Conservation (phyloP, 1,140 invertebrate species). For the Dermatophagoides farinae region DNA sequence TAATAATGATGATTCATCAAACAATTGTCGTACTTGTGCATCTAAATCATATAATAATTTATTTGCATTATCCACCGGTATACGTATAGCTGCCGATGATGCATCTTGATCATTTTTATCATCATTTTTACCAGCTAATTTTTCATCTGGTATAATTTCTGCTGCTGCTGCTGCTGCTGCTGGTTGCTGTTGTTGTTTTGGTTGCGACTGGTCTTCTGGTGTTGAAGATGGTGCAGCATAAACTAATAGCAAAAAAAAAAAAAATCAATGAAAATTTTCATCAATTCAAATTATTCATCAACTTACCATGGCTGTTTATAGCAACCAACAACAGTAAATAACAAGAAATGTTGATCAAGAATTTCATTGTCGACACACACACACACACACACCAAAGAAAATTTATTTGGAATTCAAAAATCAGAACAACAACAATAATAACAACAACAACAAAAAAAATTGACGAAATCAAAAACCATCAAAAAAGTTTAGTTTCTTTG, state of each 20-base stretch:
- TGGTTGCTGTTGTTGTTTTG: background rate
- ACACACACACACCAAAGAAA: too few relatives aligned
- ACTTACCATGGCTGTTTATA: too few relatives aligned
- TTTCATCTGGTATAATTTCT: background rate
- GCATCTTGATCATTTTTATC: background rate
- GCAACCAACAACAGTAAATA: too few relatives aligned
- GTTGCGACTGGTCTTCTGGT: background rate
- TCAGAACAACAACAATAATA: too few relatives aligned
- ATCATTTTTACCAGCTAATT: background rate
- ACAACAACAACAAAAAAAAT: too few relatives aligned
- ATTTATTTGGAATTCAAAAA: too few relatives aligned
- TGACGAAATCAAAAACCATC: too few relatives aligned
- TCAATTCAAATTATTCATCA: too few relatives aligned
- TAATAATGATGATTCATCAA: background rate
- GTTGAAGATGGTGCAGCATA: background rate
- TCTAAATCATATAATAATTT: conserved; percentile 14
- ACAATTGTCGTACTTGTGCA: conserved; percentile 4
- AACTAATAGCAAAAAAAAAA: background rate
- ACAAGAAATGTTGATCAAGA: too few relatives aligned
- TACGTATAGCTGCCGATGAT: background rate
- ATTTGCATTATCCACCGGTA: conserved; percentile 13
- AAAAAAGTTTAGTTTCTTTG: too few relatives aligned
- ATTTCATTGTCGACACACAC: too few relatives aligned
- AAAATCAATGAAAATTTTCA: too few relatives aligned
- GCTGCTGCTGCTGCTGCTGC: background rate